These are phyloP conservation scores for Labeo calbasu DNA, from an alignment of 2,797 vertebrate genomes.

Conservation along the genomic window DNA sequence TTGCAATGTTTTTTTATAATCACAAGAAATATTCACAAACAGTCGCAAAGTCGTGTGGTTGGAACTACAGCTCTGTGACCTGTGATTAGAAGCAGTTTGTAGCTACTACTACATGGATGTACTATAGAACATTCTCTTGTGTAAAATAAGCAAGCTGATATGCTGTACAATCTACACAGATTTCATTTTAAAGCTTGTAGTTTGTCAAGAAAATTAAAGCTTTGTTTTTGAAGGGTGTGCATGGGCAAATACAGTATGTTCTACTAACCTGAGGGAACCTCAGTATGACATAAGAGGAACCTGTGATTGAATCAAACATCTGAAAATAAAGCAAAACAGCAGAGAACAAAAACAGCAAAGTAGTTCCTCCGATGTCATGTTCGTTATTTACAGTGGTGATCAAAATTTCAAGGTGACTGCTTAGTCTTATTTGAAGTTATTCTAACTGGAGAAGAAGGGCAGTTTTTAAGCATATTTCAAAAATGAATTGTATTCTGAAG, in stretches of 20 bases:
- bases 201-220: background rate
- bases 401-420: too few relatives aligned
- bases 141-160: background rate
- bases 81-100: background rate
- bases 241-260: background rate
- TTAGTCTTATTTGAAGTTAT: too few relatives aligned
- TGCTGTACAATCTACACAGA: background rate
- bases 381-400: background rate
- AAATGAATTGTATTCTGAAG: too few relatives aligned
- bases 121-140: background rate
- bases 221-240: background rate
- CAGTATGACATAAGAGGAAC: background rate
- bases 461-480: too few relatives aligned
- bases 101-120: background rate
- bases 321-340: background rate
- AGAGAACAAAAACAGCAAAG: background rate
- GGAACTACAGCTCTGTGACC: background rate
- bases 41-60: background rate
- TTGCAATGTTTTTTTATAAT: background rate
- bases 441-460: too few relatives aligned
- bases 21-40: background rate
- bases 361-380: background rate
- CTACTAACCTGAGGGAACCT: background rate
- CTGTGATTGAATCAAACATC: background rate
- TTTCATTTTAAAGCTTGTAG: background rate